Base-by-base conservation (phyloP, 2,888 invertebrate species). In the Ypsolopha scabrella region DNA sequence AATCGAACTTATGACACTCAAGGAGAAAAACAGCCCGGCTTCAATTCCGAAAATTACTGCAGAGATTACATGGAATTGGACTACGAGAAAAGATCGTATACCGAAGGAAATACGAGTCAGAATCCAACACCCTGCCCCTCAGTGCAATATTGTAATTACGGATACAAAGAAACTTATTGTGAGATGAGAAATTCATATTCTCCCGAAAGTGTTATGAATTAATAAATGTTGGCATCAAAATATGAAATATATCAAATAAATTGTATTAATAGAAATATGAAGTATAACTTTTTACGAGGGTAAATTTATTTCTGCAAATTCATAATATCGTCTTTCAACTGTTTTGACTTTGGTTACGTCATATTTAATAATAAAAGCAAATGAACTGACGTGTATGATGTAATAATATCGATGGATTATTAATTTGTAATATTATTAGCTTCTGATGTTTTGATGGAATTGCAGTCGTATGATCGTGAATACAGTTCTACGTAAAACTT, bases 111-210 rank as follows among this genome's bases (percentile, higher is more conserved):
- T 6, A 61, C 60, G 7, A 50, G 54, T 24, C 58, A 68, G 53
- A 75, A 68, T 55, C 75, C 78, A 54, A 50, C 54, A 8, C 54
- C 67, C 70, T 48, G 59, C 66, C 6, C 63, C 4, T 34, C 69
- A 8, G 63, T 69, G 60, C 81, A 83, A 53, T 85, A 79, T 58
- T 77, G 75, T 57, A 75, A 78, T 54, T 85, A 81, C 46, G 75
- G 75, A 1, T 83, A 80, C 51, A 86, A 81, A 53, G 81, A 83
- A 48, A 75, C 71, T 56, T 85, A 80, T 57, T 83, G 79, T 57
- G 77, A 79, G 54, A 70, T 75, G 67, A 71, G 79, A 59, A 79
- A 71, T 55, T 54, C 60, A 4, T 82, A 82, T 58, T 58, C 71
- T 1, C 66, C 72, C 2, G 79, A 80, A 52, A 78, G 68, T 56